Conservation (phyloP, 1,140 invertebrate genomes). For the Acromyrmex echinatior region DNA sequence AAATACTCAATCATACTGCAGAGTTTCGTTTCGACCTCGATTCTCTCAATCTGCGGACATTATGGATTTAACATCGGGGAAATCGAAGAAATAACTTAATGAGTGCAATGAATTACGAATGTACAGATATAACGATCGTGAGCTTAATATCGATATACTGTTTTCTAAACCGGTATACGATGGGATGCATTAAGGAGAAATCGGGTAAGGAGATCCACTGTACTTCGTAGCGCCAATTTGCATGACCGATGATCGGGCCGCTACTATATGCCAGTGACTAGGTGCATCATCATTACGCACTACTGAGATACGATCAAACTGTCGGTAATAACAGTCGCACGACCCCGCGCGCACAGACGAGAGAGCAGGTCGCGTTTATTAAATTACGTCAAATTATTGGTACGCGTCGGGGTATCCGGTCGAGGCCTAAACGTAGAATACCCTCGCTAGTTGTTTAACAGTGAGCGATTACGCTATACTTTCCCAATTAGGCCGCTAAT, state of each 20-base stretch:
- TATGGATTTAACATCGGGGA: background rate
- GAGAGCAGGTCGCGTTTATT: constrained; percentile 80
- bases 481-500: constrained; percentile 68
- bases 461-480: constrained; percentile 65
- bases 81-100: constrained; percentile 21
- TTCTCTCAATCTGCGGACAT: background rate
- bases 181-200: background rate
- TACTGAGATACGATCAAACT: constrained; percentile 81
- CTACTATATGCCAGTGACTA: constrained; percentile 66
- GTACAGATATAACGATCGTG: constrained; percentile 43
- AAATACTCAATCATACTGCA: background rate
- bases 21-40: background rate
- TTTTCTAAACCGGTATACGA: constrained; percentile 52
- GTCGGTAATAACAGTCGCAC: constrained; percentile 81
- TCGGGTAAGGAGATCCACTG: constrained; percentile 27
- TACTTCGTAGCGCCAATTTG: constrained; percentile 70
- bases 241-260: constrained; percentile 75
- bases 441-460: constrained; percentile 35
- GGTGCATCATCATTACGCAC: constrained; percentile 80
- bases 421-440: constrained; percentile 53
- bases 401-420: constrained; percentile 70
- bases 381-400: constrained; percentile 84
- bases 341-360: constrained; percentile 73
- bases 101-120: constrained; percentile 33
- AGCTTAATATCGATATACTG: constrained; percentile 41